Conservation (phyloP, 2,888 invertebrate genomes). For the Diachrysia chrysitis region DNA sequence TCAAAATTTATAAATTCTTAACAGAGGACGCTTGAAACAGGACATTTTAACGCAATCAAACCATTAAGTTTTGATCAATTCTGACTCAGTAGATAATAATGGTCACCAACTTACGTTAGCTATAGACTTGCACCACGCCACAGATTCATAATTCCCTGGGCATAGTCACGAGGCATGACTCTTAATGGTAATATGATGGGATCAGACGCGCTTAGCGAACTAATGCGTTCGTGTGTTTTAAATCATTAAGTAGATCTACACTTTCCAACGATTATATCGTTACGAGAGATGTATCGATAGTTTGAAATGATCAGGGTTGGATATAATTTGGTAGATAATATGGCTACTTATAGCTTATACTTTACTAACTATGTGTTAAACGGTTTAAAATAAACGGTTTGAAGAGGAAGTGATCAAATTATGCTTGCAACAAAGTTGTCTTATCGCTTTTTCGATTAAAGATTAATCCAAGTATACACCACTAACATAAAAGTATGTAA, state of each 20-base stretch:
- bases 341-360: not conserved
- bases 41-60: no score
- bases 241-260: slow-evolving; percentile 54
- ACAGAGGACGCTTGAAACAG: no score
- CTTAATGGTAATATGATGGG: slow-evolving; percentile 72
- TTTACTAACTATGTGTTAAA: not conserved
- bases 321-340: not conserved
- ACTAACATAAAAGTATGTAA: no score
- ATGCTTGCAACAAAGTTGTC: no score
- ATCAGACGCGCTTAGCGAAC: slow-evolving; percentile 54
- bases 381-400: no score
- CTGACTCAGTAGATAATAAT: no score
- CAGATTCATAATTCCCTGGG: slow-evolving; percentile 69
- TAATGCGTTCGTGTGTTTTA: slow-evolving; percentile 57
- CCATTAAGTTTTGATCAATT: no score
- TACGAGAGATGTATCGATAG: not conserved
- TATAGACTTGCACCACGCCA: slow-evolving; percentile 52
- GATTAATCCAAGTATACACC: no score
- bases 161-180: slow-evolving; percentile 76
- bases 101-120: not conserved
- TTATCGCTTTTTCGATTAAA: no score
- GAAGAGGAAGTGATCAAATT: no score
- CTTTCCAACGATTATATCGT: slow-evolving; percentile 8
- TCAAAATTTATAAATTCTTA: no score
- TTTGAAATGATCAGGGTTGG: not conserved